These are phyloP conservation scores for Ptychoptera albimana DNA, from an alignment of 2,888 invertebrate genomes.

Conservation along the genomic window DNA sequence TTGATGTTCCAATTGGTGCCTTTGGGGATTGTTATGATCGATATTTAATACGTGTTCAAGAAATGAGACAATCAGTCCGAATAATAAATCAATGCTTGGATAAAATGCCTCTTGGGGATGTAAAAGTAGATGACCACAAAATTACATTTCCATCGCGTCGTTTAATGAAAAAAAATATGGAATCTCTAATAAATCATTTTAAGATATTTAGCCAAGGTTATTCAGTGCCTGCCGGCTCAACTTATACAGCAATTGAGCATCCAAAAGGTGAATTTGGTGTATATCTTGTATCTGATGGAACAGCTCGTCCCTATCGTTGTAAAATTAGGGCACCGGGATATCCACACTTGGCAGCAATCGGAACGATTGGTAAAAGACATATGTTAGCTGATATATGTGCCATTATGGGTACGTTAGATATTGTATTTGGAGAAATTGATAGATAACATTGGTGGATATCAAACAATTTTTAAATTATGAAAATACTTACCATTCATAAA, in stretches of 20 bases:
- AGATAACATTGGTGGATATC: constrained; percentile 26
- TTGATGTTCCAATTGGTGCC: constrained; percentile 66
- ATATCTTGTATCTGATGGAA: constrained; percentile 74
- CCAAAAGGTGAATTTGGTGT: constrained; percentile 82
- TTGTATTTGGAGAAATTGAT: constrained; percentile 47
- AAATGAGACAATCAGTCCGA: constrained; percentile 60
- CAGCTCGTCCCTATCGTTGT: constrained; percentile 54
- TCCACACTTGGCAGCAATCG: constrained; percentile 44
- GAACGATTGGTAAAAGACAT: constrained; percentile 41
- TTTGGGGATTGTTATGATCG: constrained; percentile 78
- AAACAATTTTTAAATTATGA: constrained; percentile 3
- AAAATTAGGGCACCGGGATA: constrained; percentile 41
- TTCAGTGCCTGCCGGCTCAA: constrained; percentile 66
- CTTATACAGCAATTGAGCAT: constrained; percentile 64
- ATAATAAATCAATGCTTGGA: constrained; percentile 71
- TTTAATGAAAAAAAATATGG: constrained; percentile 82
- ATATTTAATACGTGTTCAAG: constrained; percentile 47
- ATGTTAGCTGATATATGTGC: constrained; percentile 69
- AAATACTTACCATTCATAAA: constrained; percentile 27
- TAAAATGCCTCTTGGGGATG: constrained; percentile 66
- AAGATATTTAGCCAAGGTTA: constrained; percentile 72
- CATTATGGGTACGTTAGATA: constrained; percentile 51
- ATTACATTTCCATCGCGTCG: constrained; percentile 51
- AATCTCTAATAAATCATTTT: constrained; percentile 78
- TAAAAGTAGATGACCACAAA: constrained; percentile 67